A percentile compares a stretch with the other conserved stretches of the same genome.
These are phyloP conservation scores for Merops nubicus DNA, from an alignment of 2,113 vertebrate genomes.

Conservation along the genomic window DNA sequence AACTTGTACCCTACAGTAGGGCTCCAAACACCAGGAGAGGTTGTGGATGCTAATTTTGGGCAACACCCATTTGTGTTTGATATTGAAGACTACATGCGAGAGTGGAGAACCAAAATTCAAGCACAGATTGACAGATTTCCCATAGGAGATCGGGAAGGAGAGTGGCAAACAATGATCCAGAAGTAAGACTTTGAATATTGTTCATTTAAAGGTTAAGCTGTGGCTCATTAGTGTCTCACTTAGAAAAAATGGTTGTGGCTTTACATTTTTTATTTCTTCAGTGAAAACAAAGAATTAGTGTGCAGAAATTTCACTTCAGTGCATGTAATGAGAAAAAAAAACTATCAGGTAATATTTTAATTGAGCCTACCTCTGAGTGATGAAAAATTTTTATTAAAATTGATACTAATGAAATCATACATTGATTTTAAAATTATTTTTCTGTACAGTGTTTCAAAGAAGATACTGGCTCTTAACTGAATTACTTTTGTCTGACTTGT, in stretches of 20 bases:
- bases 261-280: neutral
- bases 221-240: neutral
- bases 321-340: neutral
- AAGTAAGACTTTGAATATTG: slow-evolving; percentile 81
- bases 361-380: neutral
- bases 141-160: slow-evolving; percentile 92
- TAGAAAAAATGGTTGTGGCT: neutral
- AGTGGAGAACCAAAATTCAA: slow-evolving; percentile 98
- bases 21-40: slow-evolving; percentile 96
- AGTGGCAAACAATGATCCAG: slow-evolving; percentile 99
- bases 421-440: neutral
- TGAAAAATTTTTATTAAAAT: neutral
- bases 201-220: neutral
- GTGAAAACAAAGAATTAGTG: neutral
- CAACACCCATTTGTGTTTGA: slow-evolving; percentile 98
- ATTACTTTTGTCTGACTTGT: neutral
- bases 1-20: slow-evolving; percentile 98
- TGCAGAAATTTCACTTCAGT: neutral
- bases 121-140: slow-evolving; percentile 95
- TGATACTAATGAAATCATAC: neutral
- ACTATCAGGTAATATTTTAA: neutral
- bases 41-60: slow-evolving; percentile 97
- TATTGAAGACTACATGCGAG: slow-evolving; percentile 98
- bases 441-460: neutral
- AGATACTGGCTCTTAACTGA: neutral